Evolutionary conservation across 2,113 vertebrate genomes (phyloP), one percentile per base, ranked within the genome.

Genomic region (Willisornis vidua): DNA sequence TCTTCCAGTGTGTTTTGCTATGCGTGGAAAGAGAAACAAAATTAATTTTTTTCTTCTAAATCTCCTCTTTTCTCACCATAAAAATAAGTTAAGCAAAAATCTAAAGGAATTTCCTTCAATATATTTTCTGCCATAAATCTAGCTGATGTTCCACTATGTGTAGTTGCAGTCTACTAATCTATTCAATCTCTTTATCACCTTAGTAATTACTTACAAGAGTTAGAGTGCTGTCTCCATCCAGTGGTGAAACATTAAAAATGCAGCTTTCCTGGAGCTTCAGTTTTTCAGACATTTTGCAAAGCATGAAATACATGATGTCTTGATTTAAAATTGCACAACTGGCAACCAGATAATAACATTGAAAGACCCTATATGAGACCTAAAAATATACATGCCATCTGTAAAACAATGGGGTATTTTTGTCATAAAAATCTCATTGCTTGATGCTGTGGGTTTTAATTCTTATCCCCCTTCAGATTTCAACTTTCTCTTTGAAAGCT

Each of bases 211-310:
- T 81, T 37, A 43, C 65, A 62, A 87, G 80, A 35, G 22, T 62
- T 95, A 87, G 95, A 94, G 92, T 71, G n/a, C 59, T 97, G n/a
- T 79, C 96, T 91, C 96, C 97, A 97, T 94, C 97, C 66, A 93
- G 97, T 95, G 97, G 96, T 51, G 55, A 95, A 93, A 84, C 6
- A 7, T 63, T 57, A 67, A 71, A 96, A 94, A 46, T 61, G 80
- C 57, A 37, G 46, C 25, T 81, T 89, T 89, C 26, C 51, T 48
- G 26, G 19, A 51, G 31, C 26, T 84, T 8, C 52, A 15, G 23
- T 33, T 85, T 72, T 43, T 55, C 76, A 83, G 71, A 61, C 3
- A 17, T 70, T n/a, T 57, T 26, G 7, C 48, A 51, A 68, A 94
- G 19, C 18, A 52, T 9, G 3, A 76, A 73, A 71, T 19, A 49